Evolutionary conservation across 2,888 invertebrate genomes (phyloP).

Genomic region (Eristalinus aeneus): DNA sequence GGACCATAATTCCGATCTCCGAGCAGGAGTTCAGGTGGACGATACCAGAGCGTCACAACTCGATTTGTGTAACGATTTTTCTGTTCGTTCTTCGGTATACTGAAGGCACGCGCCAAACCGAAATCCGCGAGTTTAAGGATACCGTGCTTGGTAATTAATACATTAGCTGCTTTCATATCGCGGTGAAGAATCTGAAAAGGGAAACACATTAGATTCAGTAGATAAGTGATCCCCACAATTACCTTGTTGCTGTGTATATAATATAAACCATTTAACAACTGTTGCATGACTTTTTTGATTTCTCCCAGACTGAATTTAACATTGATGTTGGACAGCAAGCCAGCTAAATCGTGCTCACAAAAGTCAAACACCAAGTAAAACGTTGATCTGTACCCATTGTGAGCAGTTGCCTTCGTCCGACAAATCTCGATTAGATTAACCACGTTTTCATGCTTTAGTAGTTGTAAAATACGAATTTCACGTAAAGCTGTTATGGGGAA

Average conservation of each 20-base stretch:
- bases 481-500: slow-evolving; percentile 99
- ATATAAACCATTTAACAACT: slow-evolving; percentile 92
- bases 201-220: not conserved
- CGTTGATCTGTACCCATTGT: slow-evolving; percentile 80
- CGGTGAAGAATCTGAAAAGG: slow-evolving; percentile 88
- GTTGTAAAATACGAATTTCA: slow-evolving; percentile 97
- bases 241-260: slow-evolving; percentile 97
- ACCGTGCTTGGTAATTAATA: slow-evolving; percentile 97
- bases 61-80: slow-evolving; percentile 97
- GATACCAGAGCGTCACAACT: slow-evolving; percentile 98
- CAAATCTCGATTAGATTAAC: slow-evolving; percentile 99
- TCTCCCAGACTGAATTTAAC: slow-evolving; percentile 98
- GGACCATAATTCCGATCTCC: slow-evolving; percentile 97
- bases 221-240: not conserved
- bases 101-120: slow-evolving; percentile 96
- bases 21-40: slow-evolving; percentile 83
- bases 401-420: slow-evolving; percentile 89
- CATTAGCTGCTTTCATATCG: slow-evolving; percentile 99
- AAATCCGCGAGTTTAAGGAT: slow-evolving; percentile 98
- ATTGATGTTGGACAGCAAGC: slow-evolving; percentile 95
- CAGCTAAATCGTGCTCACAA: slow-evolving; percentile 99
- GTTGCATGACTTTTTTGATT: slow-evolving; percentile 96
- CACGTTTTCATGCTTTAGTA: slow-evolving; percentile 97
- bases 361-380: slow-evolving; percentile 97
- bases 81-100: slow-evolving; percentile 91